Percentiles rank a stretch among this genome's conserved stretches.
These are phyloP conservation scores for Loriculus beryllinus DNA, from an alignment of 2,797 vertebrate genomes.

Conservation along the genomic window DNA sequence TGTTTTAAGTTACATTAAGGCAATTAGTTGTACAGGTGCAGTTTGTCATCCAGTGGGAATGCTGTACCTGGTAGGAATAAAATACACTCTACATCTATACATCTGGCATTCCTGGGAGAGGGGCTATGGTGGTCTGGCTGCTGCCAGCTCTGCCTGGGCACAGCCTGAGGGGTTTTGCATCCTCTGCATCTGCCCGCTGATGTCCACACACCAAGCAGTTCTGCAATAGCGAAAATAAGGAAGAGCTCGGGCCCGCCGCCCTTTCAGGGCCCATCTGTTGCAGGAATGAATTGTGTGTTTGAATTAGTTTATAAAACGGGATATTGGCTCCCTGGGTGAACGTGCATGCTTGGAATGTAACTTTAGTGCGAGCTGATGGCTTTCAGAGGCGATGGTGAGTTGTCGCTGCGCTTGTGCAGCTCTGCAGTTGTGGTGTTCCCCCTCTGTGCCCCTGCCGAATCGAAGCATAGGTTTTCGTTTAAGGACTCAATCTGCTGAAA, in stretches of 20 bases:
- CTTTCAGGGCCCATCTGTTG: not conserved
- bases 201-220: not conserved
- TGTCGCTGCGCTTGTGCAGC: not conserved
- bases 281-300: not conserved
- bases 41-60: not conserved
- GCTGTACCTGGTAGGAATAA: not conserved
- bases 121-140: rapidly evolving
- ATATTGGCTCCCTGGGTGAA: not conserved
- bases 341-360: not conserved
- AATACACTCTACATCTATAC: rapidly evolving
- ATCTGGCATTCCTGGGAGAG: not conserved
- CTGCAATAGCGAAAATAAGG: not conserved
- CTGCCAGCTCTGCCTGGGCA: not conserved
- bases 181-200: not conserved
- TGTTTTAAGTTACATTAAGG: not conserved
- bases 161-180: not conserved
- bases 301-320: not conserved
- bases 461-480: not conserved
- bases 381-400: not conserved
- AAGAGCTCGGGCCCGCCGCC: not conserved
- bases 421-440: not conserved
- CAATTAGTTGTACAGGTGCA: not conserved
- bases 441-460: not conserved
- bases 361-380: not conserved
- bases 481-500: not conserved